Base-by-base conservation (phyloP, 2,888 invertebrate species). In the Erebia epiphron region DNA sequence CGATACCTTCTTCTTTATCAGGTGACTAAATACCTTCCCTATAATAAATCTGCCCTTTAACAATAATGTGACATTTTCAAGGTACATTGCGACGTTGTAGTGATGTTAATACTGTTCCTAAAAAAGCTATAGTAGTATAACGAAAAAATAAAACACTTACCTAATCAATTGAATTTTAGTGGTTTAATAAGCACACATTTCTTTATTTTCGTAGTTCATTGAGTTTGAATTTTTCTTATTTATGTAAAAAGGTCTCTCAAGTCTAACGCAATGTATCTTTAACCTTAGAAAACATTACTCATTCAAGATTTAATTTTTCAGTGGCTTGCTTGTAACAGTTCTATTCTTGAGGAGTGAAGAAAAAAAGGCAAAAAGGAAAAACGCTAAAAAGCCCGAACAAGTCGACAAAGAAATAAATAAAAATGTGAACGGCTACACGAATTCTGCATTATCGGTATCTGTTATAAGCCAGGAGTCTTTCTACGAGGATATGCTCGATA, bases 1-100 rank as follows among this genome's bases (percentile, higher is more conserved):
- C 58, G 97, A 97, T 82, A 97, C 97, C 7, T 97, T 97, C 90
- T 97, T 97, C 91, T 97, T 97, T 80, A 97, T 97, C 77, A 97
- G 97, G 96, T 97, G 79, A 69, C 75, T 41, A 35, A 5, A 7
- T 35, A 35, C 35, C n/a, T n/a, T n/a, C n/a, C n/a, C n/a, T n/a
- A n/a, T n/a, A n/a, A n/a, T n/a, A n/a, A n/a, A 26, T 26, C 26
- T 35, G 35, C 35, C n/a, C 57, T 14, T 60, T 41, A 26, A n/a
- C 49, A 1, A 16, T 41, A 61, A 18, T 49, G 14, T 11, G 16
- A 62, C 74, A 88, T 95, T 2, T 95, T 50, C 10, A 54, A 18
- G 16, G 18, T 11, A 11, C 16, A 54, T 54, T 54, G 54, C 3
- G 18, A 18, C 9, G 18, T 16, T 18, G 9, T 10, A 54, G 9